Percentiles rank a stretch among this genome's conserved stretches.
Evolutionary conservation across 2,797 vertebrate genomes (phyloP).

Genomic region (Scyliorhinus canicula): DNA sequence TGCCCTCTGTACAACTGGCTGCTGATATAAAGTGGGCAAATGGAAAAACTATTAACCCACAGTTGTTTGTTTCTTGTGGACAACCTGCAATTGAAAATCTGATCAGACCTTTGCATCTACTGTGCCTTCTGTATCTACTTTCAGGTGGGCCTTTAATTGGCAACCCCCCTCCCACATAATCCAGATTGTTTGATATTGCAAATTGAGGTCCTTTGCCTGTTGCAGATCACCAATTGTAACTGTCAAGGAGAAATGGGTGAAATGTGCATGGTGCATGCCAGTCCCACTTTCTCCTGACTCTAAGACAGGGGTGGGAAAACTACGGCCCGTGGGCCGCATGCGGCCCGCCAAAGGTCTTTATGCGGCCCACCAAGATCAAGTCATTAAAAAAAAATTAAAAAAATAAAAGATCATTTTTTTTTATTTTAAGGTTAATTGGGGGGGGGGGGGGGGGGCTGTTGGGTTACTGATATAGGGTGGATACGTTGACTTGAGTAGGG

Average conservation of each 20-base stretch:
- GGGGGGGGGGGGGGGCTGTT: too few species aligned
- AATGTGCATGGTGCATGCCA: background rate
- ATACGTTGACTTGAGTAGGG: too few species aligned
- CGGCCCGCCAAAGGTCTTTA: too few species aligned
- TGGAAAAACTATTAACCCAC: background rate
- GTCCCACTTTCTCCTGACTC: background rate
- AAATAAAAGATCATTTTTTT: too few species aligned
- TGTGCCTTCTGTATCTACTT: background rate
- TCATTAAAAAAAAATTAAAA: too few species aligned
- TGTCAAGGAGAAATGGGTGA: background rate
- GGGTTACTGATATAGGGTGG: too few species aligned
- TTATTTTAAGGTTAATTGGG: too few species aligned
- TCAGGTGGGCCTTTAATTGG: background rate
- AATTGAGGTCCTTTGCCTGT: background rate
- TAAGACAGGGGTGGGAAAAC: too few species aligned
- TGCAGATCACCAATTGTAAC: background rate
- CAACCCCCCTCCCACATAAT: background rate
- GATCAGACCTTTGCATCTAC: background rate
- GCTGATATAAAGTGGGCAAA: background rate
- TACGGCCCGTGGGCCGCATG: too few species aligned
- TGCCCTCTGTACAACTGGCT: background rate
- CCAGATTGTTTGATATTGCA: background rate
- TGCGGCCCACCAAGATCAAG: too few species aligned
- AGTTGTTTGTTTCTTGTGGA: background rate
- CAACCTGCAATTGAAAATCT: background rate